Evolutionary conservation across 2,888 invertebrate genomes (phyloP), one percentile per base, ranked within the genome.

Genomic region (Leptura quadrifasciata): DNA sequence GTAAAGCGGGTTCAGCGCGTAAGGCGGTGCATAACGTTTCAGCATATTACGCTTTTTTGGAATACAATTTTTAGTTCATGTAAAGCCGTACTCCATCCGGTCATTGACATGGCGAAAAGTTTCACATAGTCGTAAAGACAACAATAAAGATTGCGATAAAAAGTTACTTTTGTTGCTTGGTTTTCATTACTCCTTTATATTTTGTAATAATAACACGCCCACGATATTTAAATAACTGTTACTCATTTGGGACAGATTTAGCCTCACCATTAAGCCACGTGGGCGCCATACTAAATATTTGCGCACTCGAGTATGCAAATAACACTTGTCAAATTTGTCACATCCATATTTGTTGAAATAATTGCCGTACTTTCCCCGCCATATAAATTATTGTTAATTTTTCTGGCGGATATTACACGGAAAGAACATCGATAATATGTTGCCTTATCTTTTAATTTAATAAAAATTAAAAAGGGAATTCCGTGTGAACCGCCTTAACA

Each of bases 191-290:
- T 39, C 15, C 47, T 47, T 15, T 47, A n/a, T 47, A 47, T 47
- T n/a, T 5, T n/a, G 47, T 47, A 57, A 57, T 20, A 57, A 57
- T 18, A 57, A 20, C 57, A 20, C 57, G 10, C 57, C 57, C 3
- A 57, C 57, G 18, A 20, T 20, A 18, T 54, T 18, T 54, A 57
- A 21, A 21, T 57, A 57, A 57, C 57, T 57, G 21, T 21, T 57
- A 20, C 21, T 20, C 21, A 57, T 57, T 57, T 52, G 8, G 57
- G 20, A 57, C 54, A 9, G 17, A 54, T 18, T 18, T 54, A 54
- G 10, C 57, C 10, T 20, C 21, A 12, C 10, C 20, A 18, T 54
- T 54, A 17, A 54, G 9, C 10, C 6, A 20, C 21, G 21, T 57
- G 57, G 18, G 57, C 20, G 18, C 3, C 10, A 57, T 57, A 20